Conservation (phyloP, 2,797 vertebrate species). For the Onychomys torridus region DNA sequence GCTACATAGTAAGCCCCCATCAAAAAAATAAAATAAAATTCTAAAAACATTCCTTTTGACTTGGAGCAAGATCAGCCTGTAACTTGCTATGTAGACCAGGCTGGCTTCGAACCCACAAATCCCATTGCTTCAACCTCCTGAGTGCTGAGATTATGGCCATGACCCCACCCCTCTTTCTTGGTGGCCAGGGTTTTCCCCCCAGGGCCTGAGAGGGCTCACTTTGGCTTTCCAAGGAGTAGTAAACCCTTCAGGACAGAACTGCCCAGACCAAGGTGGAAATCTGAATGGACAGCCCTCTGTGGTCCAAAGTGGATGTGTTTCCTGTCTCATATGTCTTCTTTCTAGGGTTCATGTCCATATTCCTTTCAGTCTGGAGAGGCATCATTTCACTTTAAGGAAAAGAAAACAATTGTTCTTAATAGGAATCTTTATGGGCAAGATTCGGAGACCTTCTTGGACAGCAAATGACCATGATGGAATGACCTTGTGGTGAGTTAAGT, state of each 20-base stretch:
- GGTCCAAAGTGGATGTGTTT: conserved; percentile 38
- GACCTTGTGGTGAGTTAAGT: conserved; percentile 72
- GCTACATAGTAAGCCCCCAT: neutral
- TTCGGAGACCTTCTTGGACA: conserved; percentile 59
- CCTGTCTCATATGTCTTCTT: neutral
- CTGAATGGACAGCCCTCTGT: neutral
- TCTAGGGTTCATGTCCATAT: conserved; percentile 63
- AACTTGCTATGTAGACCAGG: neutral
- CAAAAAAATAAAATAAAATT: neutral
- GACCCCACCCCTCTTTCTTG: neutral
- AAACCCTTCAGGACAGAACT: conserved; percentile 17
- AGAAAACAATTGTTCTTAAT: conserved; percentile 60
- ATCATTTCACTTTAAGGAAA: conserved; percentile 73
- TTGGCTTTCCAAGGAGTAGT: neutral
- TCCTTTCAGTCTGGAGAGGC: conserved; percentile 67
- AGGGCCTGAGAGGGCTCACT: neutral
- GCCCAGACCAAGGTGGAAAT: conserved; percentile 18
- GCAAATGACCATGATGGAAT: conserved; percentile 30
- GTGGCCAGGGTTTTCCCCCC: neutral
- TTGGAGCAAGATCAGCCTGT: neutral
- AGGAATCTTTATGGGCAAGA: conserved; percentile 64
- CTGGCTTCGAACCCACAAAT: neutral
- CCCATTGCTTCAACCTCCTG: neutral
- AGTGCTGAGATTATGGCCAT: neutral
- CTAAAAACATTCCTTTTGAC: neutral